A percentile compares a stretch with the other conserved stretches of the same genome.
Evolutionary conservation across 2,113 vertebrate genomes (phyloP).

Genomic region (Drymodes brunneopygia): DNA sequence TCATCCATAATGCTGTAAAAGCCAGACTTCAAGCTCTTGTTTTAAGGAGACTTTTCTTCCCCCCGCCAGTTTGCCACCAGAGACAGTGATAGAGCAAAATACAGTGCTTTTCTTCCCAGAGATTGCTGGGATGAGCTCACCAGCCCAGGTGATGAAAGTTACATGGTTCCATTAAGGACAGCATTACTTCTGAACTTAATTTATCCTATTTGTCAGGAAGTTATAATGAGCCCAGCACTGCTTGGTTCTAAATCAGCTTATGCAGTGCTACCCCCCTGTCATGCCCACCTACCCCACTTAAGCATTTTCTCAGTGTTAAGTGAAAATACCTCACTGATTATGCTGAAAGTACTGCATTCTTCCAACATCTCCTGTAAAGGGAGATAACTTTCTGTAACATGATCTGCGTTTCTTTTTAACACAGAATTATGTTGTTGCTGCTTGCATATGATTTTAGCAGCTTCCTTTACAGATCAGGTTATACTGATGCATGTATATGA

Average conservation of each 20-base stretch:
- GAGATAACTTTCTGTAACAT: not conserved
- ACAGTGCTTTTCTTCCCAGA: not conserved
- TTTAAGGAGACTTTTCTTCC: not conserved
- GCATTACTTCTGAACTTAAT: not conserved
- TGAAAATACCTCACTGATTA: not conserved
- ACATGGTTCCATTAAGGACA: not conserved
- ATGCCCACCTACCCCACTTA: not conserved
- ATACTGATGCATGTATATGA: not conserved
- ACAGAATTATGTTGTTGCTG: not conserved
- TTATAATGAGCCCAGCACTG: rapidly evolving
- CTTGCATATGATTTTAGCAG: not conserved
- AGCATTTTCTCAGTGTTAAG: not conserved
- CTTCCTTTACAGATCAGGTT: not conserved
- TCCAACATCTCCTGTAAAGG: not conserved
- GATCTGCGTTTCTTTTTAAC: not conserved
- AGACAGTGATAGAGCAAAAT: not conserved
- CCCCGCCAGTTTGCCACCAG: not conserved
- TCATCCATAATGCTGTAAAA: not conserved
- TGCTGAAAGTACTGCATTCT: not conserved
- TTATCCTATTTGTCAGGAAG: too few species aligned
- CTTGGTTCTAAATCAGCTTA: not conserved
- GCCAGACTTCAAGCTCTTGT: not conserved
- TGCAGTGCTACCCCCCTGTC: not conserved
- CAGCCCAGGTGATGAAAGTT: not conserved
- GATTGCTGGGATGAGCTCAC: not conserved